Base-by-base conservation (phyloP, 2,113 vertebrate genomes). In the Hydrolagus affinis region DNA sequence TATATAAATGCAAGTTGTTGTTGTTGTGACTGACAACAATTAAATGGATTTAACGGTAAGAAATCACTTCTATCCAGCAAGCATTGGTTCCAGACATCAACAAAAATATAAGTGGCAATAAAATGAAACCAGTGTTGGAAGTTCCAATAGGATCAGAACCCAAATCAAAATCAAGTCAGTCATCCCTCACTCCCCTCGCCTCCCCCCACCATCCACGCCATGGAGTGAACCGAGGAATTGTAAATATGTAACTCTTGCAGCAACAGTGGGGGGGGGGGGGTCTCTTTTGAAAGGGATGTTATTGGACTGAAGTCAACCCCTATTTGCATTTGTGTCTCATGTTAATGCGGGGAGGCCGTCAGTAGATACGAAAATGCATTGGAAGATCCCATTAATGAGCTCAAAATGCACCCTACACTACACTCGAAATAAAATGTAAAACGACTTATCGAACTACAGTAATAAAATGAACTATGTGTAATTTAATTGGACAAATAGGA, bases 121-220 rank as follows among this genome's bases (percentile, higher is more conserved):
- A 85, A 66, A 86, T 85, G 70, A 85, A 75, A 74, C 85, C 74
- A 66, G 66, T 76, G 75, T 86, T 11, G 68, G 19, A 32, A 69
- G 68, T 62, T 60, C 85, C 80, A 85, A 69, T 32, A n/a, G 62
- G 21, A 68, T 80, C 86, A 80, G 77, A 85, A 60, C 6, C 60
- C 59, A 85, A 71, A 85, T 85, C 86, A 77, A 60, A 86, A 32
- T 85, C 72, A 86, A 75, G 85, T 44, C 69, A 76, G 85, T 78
- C 73, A 86, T 86, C 86, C 76, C 85, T 86, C 85, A 74, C 71
- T 74, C 85, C 85, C 83, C 85, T 86, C 85, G 70, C 71, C 70
- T 85, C 85, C 83, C 6, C 44, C 44, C 44, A 1, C 44, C 6
- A 44, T 44, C 44, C 1, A 6, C 6, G 44, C 44, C 44, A 44